These are phyloP conservation scores for Cecidostiba fungosa DNA, from an alignment of 2,888 invertebrate genomes.

Conservation along the genomic window DNA sequence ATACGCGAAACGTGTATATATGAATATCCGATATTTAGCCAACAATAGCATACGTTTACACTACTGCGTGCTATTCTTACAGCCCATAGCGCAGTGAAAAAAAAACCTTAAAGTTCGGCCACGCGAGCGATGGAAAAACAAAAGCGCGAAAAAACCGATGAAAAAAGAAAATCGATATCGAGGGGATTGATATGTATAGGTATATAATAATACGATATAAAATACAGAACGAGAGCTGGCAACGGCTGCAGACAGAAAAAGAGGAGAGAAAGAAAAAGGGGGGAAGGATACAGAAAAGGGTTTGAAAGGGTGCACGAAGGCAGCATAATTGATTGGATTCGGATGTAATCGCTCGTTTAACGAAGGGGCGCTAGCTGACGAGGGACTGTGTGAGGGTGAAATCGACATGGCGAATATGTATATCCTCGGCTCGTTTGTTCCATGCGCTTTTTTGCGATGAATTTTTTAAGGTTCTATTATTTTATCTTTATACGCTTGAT, in stretches of 20 bases:
- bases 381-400: background rate
- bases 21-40: slow-evolving; percentile 13
- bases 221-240: background rate
- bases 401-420: slow-evolving; percentile 13
- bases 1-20: background rate
- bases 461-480: background rate
- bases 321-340: slow-evolving; percentile 64
- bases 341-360: slow-evolving; percentile 63
- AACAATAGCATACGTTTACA: slow-evolving; percentile 13
- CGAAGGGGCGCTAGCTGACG: slow-evolving; percentile 14
- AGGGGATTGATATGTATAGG: background rate
- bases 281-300: slow-evolving; percentile 1
- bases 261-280: slow-evolving; percentile 8
- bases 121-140: background rate
- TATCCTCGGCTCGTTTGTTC: background rate
- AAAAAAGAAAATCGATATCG: slow-evolving; percentile 1
- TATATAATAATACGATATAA: background rate
- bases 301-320: slow-evolving; percentile 54
- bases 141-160: slow-evolving; percentile 4
- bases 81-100: background rate
- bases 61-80: slow-evolving; percentile 10
- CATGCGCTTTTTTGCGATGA: background rate
- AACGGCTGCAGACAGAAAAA: slow-evolving; percentile 29
- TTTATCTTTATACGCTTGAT: background rate
- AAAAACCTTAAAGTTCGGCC: background rate